Base-by-base conservation (phyloP, 1,140 invertebrate genomes). In the Oedothorax gibbosus region DNA sequence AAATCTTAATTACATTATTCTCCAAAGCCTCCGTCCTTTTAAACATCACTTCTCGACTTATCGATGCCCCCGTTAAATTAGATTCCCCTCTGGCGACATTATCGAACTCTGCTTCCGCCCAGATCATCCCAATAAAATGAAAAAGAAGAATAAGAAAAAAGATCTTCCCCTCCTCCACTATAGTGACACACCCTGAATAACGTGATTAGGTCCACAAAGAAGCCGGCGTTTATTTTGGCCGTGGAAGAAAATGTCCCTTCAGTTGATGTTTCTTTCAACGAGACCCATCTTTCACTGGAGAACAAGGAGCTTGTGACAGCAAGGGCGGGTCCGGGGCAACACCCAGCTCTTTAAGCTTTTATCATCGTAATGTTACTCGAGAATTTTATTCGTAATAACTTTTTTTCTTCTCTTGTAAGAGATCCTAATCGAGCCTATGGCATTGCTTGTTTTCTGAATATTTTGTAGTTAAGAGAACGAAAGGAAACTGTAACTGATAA, bases 241-340 rank as follows among this genome's bases (percentile, higher is more conserved):
- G 54, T 18, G 50, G 69, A 71, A 51, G 69, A 18, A 53, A 35
- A 51, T 18, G 50, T 53, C 69, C 69, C 54, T 71, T 15, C 69
- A 68, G 80, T 82, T 65, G 56, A 73, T 64, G 54, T 72, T 73
- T 82, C 80, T 82, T 82, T 73, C 56, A 71, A 50, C 35, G 57
- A 12, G 35, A 51, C 2, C 12, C 80, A 82, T 82, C 57, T 15
- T 73, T 82, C 69, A 82, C 53, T 21, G 15, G 15, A 53, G 66
- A 73, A 82, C 80, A 82, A 64, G 68, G 53, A 20, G 20, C 56
- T 54, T 64, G 80, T 82, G 80, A 73, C 80, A 82, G 69, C 18
- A 54, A 62, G 14, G 80, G 57, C 57, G 69, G 80, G 35, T 35
- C 53, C 21, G 20, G 35, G 35, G 35, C 65, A n/a, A 50, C 62